Base-by-base conservation (phyloP, 2,113 vertebrate genomes). In the Toxotes jaculatrix region DNA sequence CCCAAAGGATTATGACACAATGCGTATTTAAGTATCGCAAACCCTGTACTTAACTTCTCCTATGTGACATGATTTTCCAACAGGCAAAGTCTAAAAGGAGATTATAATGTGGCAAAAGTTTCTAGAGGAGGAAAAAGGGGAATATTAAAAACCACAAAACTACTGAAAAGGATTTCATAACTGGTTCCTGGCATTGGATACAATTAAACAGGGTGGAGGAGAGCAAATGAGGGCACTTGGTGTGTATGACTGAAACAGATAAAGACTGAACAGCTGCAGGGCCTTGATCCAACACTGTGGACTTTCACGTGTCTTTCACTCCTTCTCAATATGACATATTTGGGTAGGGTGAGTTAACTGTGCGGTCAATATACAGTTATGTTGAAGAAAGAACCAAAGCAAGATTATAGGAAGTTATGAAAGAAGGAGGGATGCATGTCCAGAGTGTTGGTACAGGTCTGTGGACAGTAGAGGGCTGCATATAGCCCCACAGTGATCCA, bases 401-500 rank as follows among this genome's bases (percentile, higher is more conserved):
- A 5, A 19, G 55, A 68, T 74, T 70, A 62, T 0, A 64, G 34
- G 32, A 36, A 60, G 66, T 17, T 14, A 45, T 61, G 65, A 36
- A 47, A 69, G 21, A 36, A 68, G 36, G 55, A 75, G 67, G 36
- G 59, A 57, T 77, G 87, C 71, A 86, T 5, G 56, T 87, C 86
- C 84, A 90, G 55, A 90, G 49, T 83, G 81, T 75, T 89, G 81
- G 79, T 68, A 70, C 42, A 86, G 83, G 78, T 87, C 86, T 74
- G 88, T 93, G 79, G 87, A 91, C 73, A 92, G 91, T 84, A 85
- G 77, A 86, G 74, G 92, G 92, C 93, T 80, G 80, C 91, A 87
- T 91, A 91, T 92, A 91, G 95, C 79, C 95, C 95, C 95, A 92
- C 96, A 95, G 95, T 92, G 89, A 96, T 96, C 96, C 97, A 96